Evolutionary conservation across 2,113 vertebrate genomes (phyloP).

Genomic region (Grammomys dolichurus): DNA sequence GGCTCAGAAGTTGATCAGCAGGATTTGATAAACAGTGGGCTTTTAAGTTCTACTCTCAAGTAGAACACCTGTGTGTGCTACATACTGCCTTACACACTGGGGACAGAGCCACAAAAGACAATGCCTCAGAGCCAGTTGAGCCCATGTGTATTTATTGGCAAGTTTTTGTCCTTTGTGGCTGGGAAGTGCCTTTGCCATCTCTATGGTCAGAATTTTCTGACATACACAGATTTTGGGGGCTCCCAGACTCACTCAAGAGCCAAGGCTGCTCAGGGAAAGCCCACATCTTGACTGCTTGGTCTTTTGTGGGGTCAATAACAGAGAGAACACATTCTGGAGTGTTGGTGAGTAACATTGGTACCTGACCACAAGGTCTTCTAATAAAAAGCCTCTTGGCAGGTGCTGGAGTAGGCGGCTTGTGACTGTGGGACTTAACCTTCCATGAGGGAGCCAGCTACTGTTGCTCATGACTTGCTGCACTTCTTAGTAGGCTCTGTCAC

Average conservation of each 20-base stretch:
- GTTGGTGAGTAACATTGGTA: not conserved
- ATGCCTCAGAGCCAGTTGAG: not conserved
- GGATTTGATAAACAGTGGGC: not conserved
- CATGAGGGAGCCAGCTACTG: no score
- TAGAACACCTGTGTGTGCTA: not conserved
- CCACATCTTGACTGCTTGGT: not conserved
- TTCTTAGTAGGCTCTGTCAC: not conserved
- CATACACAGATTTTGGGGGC: not conserved
- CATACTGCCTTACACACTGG: not conserved
- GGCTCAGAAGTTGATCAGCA: not conserved
- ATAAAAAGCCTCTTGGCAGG: not conserved
- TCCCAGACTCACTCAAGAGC: not conserved
- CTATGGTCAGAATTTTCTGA: not conserved
- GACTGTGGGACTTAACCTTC: not conserved
- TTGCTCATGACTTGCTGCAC: not conserved
- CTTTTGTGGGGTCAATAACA: not conserved
- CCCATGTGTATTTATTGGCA: not conserved
- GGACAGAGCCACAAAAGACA: not conserved
- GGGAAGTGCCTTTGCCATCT: not conserved
- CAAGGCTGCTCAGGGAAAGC: not conserved
- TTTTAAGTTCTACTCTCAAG: not conserved
- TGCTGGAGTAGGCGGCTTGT: not conserved
- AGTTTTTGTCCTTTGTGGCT: not conserved
- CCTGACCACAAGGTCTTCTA: not conserved
- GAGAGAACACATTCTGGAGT: not conserved